phyloP scores from a whole-genome alignment of 2,797 vertebrate genomes.

The Bucorvus abyssinicus region DNA sequence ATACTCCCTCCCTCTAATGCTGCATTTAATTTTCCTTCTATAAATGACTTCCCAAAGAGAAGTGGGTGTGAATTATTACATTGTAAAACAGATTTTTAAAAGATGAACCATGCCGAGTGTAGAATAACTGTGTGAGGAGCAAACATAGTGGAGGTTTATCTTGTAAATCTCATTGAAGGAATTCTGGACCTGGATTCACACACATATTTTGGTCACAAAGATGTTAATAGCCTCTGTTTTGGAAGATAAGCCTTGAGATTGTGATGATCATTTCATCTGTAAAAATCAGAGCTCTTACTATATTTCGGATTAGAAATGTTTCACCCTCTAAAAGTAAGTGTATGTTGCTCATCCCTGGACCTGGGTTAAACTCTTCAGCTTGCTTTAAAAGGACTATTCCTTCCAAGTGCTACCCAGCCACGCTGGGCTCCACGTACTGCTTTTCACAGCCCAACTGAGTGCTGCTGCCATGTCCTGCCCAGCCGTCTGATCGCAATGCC shows the following conservation, averaged over 20 bases:
- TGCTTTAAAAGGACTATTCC: background rate
- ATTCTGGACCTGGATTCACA: background rate
- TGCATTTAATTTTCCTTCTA: background rate
- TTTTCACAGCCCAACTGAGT: background rate
- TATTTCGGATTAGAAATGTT: background rate
- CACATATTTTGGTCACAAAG: background rate
- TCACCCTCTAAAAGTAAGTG: background rate
- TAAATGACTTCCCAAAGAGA: slow-evolving; percentile 31
- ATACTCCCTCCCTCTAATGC: background rate
- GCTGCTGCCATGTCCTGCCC: background rate
- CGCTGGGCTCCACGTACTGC: background rate
- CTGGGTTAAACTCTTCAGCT: background rate
- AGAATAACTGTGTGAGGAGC: background rate
- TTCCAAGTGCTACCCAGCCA: background rate
- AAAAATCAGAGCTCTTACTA: background rate
- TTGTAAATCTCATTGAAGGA: background rate
- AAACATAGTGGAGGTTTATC: background rate
- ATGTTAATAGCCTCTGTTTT: background rate
- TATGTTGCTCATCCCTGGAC: background rate
- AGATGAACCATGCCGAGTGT: background rate
- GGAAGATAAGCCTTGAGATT: background rate
- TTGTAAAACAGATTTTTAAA: slow-evolving; percentile 36
- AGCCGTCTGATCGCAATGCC: background rate
- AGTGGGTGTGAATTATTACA: slow-evolving; percentile 8
- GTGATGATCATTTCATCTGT: background rate